Conservation (phyloP, 2,797 vertebrate species). For the Myripristis murdjan region DNA sequence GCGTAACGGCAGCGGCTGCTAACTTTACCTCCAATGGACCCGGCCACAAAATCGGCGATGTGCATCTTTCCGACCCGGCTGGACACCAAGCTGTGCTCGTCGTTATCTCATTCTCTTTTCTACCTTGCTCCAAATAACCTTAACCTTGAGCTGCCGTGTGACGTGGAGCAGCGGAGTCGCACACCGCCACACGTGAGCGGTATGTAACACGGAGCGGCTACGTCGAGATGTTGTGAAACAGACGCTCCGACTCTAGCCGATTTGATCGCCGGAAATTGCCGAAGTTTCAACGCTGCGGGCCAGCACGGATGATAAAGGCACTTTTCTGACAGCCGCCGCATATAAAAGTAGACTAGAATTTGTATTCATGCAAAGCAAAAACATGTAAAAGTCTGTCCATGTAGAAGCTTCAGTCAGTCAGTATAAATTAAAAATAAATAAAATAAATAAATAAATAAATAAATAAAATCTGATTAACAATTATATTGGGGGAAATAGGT, state of each 20-base stretch:
- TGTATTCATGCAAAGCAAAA: too few relatives aligned
- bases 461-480: too few relatives aligned
- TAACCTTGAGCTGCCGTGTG: slow-evolving; percentile 65
- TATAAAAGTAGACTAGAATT: not conserved
- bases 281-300: slow-evolving; percentile 8
- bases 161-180: not conserved
- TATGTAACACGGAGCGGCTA: too few relatives aligned
- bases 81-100: not conserved
- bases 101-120: slow-evolving; percentile 15
- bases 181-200: too few relatives aligned
- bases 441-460: too few relatives aligned
- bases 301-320: too few relatives aligned
- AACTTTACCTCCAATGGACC: slow-evolving; percentile 84
- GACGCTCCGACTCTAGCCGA: slow-evolving; percentile 30
- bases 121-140: not conserved
- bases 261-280: too few relatives aligned
- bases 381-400: too few relatives aligned
- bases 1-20: not conserved
- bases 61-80: slow-evolving; percentile 67
- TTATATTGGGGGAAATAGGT: too few relatives aligned
- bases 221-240: not conserved
- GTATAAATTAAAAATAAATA: too few relatives aligned
- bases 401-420: too few relatives aligned
- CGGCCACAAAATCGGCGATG: slow-evolving; percentile 79
- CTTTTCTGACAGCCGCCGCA: too few relatives aligned